Evolutionary conservation across 2,113 vertebrate species (phyloP).

Genomic region (Menura novaehollandiae): DNA sequence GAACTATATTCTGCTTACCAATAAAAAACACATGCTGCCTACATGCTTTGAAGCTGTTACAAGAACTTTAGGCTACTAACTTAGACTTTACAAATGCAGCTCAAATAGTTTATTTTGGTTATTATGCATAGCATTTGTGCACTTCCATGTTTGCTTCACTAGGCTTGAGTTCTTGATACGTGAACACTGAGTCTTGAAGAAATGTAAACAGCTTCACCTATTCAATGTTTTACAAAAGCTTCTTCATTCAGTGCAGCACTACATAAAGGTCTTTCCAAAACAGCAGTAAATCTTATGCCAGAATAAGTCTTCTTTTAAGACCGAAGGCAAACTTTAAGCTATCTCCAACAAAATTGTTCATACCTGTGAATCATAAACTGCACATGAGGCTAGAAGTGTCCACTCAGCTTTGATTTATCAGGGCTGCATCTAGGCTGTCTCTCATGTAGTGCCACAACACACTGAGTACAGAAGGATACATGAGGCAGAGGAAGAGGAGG

Average conservation of each 20-base stretch:
- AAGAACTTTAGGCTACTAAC: not conserved
- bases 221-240: not conserved
- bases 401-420: not conserved
- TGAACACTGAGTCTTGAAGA: not conserved
- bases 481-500: not conserved
- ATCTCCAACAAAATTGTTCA: not conserved
- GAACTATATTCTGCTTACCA: not conserved
- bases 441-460: not conserved
- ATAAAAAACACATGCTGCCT: not conserved
- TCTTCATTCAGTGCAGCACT: not conserved
- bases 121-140: not conserved
- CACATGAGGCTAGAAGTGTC: not conserved
- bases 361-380: not conserved
- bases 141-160: not conserved
- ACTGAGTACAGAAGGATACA: not conserved
- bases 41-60: not conserved
- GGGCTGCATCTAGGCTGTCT: not conserved
- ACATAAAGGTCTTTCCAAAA: not conserved
- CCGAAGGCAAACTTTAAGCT: not conserved
- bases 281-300: not conserved
- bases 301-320: not conserved
- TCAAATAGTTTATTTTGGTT: not conserved
- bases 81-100: not conserved
- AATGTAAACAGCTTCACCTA: not conserved
- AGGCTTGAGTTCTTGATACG: not conserved